A percentile compares a stretch with the other conserved stretches of the same genome.
Evolutionary conservation across 2,113 vertebrate species (phyloP).

Genomic region (Phalacrocorax brasilianus): DNA sequence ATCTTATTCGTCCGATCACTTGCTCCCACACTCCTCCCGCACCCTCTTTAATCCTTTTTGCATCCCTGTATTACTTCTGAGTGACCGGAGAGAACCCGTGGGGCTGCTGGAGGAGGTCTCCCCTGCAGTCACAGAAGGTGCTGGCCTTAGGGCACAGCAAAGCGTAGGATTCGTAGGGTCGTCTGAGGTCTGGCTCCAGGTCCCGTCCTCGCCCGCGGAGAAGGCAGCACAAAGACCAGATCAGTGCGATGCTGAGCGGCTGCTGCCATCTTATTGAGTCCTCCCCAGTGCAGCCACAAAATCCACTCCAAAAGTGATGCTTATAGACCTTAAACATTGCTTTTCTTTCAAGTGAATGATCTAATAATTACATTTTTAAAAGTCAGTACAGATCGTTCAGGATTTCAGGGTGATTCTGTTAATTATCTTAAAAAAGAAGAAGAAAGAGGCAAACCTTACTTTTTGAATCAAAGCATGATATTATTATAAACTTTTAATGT

Average conservation of each 20-base stretch:
- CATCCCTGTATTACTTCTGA: neutral
- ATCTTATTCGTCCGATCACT: rapidly evolving
- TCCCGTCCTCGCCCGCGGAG: rapidly evolving
- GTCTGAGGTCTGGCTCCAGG: neutral
- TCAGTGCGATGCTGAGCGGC: rapidly evolving
- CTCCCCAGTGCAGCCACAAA: neutral
- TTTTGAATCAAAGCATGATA: neutral
- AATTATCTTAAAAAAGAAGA: neutral
- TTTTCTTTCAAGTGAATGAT: neutral
- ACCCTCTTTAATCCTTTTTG: neutral
- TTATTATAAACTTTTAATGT: neutral
- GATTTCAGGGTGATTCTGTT: neutral
- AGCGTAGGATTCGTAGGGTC: rapidly evolving
- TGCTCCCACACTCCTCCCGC: neutral
- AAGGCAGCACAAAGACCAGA: neutral
- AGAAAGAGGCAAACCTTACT: neutral
- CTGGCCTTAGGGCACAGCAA: neutral
- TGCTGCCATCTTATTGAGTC: neutral
- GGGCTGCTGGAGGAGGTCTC: neutral
- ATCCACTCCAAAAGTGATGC: neutral
- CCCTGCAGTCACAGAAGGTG: neutral
- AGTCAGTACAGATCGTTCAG: neutral
- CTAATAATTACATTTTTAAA: neutral
- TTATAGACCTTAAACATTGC: neutral
- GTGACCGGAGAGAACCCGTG: neutral